phyloP scores from a whole-genome alignment of 2,797 vertebrate species.

The Adelosebastes latens region DNA sequence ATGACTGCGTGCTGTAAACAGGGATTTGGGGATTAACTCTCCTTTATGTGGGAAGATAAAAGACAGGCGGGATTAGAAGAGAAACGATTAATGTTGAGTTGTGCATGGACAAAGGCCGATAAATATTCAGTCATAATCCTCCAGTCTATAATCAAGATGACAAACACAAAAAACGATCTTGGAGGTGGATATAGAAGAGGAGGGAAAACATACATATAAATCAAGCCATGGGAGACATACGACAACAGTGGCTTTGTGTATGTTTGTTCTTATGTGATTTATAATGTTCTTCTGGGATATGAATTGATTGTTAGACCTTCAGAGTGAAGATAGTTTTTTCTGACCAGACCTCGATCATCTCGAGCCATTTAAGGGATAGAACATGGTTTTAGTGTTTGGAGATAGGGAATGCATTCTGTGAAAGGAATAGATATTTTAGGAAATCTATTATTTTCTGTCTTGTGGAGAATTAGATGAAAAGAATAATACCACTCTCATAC shows the following conservation, averaged over 20 bases:
- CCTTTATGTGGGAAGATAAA: slow-evolving; percentile 82
- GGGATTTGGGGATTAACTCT: slow-evolving; percentile 80
- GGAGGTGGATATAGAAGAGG: slow-evolving; percentile 42
- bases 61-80: slow-evolving; percentile 76
- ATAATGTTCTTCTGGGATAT: not conserved
- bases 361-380: not conserved
- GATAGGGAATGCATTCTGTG: not conserved
- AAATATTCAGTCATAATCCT: slow-evolving; percentile 81
- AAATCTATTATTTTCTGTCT: not conserved
- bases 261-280: slow-evolving; percentile 22
- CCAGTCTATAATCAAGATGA: slow-evolving; percentile 76
- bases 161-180: slow-evolving; percentile 65
- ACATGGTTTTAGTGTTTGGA: not conserved
- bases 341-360: not conserved
- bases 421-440: not conserved
- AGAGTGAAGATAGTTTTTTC: not conserved
- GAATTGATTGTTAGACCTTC: not conserved
- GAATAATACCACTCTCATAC: not conserved
- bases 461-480: not conserved
- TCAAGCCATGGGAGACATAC: slow-evolving; percentile 14
- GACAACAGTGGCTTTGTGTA: slow-evolving; percentile 15
- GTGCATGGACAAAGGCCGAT: slow-evolving; percentile 79
- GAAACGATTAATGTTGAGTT: slow-evolving; percentile 79
- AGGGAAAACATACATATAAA: slow-evolving; percentile 47
- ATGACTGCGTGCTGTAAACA: slow-evolving; percentile 74